Conservation (phyloP, 1,140 invertebrate species). For the Pseudomyrmex sp. region DNA sequence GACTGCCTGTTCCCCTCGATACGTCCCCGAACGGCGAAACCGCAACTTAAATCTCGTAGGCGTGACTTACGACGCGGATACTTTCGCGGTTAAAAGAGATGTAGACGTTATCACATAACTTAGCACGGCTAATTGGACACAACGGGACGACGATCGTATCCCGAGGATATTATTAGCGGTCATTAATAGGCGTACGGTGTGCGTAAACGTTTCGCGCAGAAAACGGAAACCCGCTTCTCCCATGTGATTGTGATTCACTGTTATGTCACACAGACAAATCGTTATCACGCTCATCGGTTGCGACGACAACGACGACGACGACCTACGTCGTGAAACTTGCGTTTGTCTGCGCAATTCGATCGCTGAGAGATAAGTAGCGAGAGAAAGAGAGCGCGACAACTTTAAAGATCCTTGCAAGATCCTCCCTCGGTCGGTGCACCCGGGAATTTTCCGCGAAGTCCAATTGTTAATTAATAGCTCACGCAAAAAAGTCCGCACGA, state of each 20-base stretch:
- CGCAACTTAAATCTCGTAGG: constrained; percentile 23
- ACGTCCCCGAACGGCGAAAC: not conserved
- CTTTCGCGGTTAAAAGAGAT: constrained; percentile 41
- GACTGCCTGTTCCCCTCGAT: constrained; percentile 27
- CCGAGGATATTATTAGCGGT: constrained; percentile 30
- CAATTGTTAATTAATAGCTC: not conserved
- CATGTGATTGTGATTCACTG: constrained; percentile 10
- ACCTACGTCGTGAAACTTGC: not conserved
- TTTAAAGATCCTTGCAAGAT: too few relatives aligned
- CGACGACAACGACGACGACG: not conserved
- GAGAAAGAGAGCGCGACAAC: too few relatives aligned
- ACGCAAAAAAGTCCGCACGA: not conserved
- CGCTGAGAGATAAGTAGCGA: not conserved
- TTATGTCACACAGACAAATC: constrained; percentile 1
- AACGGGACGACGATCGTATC: constrained; percentile 23
- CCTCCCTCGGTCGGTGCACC: too few relatives aligned
- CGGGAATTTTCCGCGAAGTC: not conserved
- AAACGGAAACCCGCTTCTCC: constrained; percentile 19
- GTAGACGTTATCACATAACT: constrained; percentile 48
- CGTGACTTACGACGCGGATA: constrained; percentile 37
- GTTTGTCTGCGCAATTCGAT: not conserved
- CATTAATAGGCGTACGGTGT: not conserved
- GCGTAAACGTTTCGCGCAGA: not conserved
- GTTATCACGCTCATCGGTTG: not conserved
- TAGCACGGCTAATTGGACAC: constrained; percentile 51